Evolutionary conservation across 2,888 invertebrate species (phyloP).

Genomic region (Taenaris catops): DNA sequence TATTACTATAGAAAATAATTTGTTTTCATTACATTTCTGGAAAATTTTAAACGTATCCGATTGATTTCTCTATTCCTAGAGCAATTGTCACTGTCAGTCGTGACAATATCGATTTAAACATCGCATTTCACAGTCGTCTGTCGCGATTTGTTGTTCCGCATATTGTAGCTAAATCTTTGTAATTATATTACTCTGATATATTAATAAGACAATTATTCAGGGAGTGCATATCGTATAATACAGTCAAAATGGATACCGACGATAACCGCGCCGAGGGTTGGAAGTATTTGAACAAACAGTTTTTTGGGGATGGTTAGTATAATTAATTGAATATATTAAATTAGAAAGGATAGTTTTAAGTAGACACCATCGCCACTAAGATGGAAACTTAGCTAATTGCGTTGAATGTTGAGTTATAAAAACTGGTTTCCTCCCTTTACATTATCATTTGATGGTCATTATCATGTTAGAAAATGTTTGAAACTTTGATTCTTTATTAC

Average conservation of each 20-base stretch:
- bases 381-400: not conserved
- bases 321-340: conserved; percentile 25
- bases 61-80: conserved; percentile 5
- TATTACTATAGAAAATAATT: too few relatives aligned
- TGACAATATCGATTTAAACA: conserved; percentile 21
- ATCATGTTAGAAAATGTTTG: too few relatives aligned
- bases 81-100: conserved; percentile 15
- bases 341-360: conserved; percentile 21
- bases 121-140: conserved; percentile 15
- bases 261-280: conserved; percentile 71
- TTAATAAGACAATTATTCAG: conserved; percentile 10
- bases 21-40: too few relatives aligned
- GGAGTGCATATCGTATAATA: conserved; percentile 6
- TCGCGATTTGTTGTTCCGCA: conserved; percentile 22
- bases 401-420: too few relatives aligned
- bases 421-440: too few relatives aligned
- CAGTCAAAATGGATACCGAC: conserved; percentile 44
- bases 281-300: conserved; percentile 74
- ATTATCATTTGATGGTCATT: too few relatives aligned
- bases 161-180: conserved; percentile 4
- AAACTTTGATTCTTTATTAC: not conserved
- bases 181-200: conserved; percentile 5
- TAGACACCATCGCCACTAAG: conserved; percentile 5
- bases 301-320: conserved; percentile 70
- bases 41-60: conserved; percentile 16